These are phyloP conservation scores for Myiothlypis coronata DNA, from an alignment of 2,797 vertebrate genomes.

Conservation along the genomic window DNA sequence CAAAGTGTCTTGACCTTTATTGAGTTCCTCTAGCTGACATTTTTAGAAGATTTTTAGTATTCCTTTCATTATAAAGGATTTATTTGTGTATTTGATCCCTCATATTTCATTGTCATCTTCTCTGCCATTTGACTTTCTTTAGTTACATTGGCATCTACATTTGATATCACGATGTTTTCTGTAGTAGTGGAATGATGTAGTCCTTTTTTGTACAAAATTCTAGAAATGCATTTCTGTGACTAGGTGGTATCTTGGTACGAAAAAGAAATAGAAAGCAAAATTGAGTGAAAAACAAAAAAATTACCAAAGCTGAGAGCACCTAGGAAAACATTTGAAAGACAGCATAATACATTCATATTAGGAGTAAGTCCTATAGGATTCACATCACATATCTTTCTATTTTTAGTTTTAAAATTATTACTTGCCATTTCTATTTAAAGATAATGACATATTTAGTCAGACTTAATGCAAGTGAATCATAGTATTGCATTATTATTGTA, in stretches of 20 bases:
- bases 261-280: background rate
- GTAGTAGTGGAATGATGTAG: background rate
- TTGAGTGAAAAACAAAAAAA: background rate
- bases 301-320: background rate
- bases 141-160: background rate
- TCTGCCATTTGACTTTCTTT: background rate
- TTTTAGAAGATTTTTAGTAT: conserved; percentile 38
- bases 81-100: conserved; percentile 7
- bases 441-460: background rate
- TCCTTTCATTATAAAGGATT: conserved; percentile 33
- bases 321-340: conserved; percentile 4
- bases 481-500: background rate
- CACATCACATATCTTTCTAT: background rate
- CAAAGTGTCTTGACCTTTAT: conserved; percentile 38
- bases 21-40: conserved; percentile 43
- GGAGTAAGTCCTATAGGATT: background rate
- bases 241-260: background rate
- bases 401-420: conserved; percentile 33
- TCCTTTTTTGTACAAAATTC: background rate
- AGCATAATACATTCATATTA: background rate
- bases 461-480: conserved; percentile 14
- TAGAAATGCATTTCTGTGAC: background rate
- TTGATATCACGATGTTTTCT: background rate
- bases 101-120: background rate
- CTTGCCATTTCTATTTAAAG: conserved; percentile 21